Evolutionary conservation across 2,113 vertebrate species (phyloP), one percentile per base, ranked within the genome.

Genomic region (Antechinus stuartii): DNA sequence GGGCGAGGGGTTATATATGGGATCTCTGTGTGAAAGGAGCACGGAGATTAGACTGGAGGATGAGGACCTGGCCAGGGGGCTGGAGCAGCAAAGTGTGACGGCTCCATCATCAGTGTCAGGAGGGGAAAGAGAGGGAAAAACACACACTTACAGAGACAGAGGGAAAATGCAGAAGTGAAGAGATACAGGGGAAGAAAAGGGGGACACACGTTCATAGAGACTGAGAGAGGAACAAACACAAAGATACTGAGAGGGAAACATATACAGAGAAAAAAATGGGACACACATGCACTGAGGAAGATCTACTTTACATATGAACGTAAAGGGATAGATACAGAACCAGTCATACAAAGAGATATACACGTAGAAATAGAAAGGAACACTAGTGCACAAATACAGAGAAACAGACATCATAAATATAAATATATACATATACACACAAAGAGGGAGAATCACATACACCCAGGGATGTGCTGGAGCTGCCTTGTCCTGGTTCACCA

Each of bases 91-190:
- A 94, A 98, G 96, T 96, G 96, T 97, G 98, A 98, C 98, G 98
- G 98, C 98, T 99, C 99, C 98, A 98, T 98, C 98, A 97, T 97
- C 84, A 97, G 98, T 97, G 98, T 97, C 98, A 98, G 97, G 97
- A 98, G 97, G 57, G 97, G 68, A 76, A 16, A 76, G 68, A 42
- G 35, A 42, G 68, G 35, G 35, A 76, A 5, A 76, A 35, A 76
- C 68, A 76, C 57, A 68, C 61, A 68, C 12, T n/a, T 35, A 76
- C 68, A 76, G 98, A 91, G 55, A 98, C 98, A 97, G 97, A 97
- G 61, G 96, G 95, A 11, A 89, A 94, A 68, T 68, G 35, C 11
- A 42, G 68, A n/a, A 76, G n/a, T 76, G 35, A 76, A 76, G 35
- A 76, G 68, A 76, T 9, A 68, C 30, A 42, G 19, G n/a, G 5